Conservation (phyloP, 2,888 invertebrate species). For the Lottia scabra region DNA sequence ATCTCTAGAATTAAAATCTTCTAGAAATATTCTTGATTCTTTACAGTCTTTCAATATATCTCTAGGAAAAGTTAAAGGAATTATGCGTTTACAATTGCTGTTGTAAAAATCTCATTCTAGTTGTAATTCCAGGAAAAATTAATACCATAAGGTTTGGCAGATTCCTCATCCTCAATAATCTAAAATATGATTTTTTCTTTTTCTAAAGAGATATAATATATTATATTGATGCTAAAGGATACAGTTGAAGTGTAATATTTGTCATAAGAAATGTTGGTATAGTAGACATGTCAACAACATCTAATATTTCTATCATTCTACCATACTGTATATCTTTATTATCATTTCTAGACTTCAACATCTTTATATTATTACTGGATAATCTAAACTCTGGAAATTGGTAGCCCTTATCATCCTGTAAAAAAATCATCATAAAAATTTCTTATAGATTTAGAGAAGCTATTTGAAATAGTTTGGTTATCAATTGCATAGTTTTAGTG, state of each 20-base stretch:
- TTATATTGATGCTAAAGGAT: slow-evolving; percentile 33
- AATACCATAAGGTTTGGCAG: too few species aligned
- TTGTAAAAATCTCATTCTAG: too few species aligned
- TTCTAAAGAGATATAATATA: too few species aligned
- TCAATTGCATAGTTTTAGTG: too few species aligned
- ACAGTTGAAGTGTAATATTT: slow-evolving; percentile 39
- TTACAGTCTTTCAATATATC: not conserved
- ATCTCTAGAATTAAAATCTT: too few species aligned
- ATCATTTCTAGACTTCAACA: slow-evolving; percentile 3
- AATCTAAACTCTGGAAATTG: slow-evolving; percentile 18
- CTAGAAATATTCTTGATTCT: not conserved
- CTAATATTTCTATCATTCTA: slow-evolving; percentile 47
- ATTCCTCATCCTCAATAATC: too few species aligned
- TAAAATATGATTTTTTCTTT: too few species aligned
- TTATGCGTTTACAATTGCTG: too few species aligned
- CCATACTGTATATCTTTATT: slow-evolving; percentile 27
- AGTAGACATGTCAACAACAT: slow-evolving; percentile 43
- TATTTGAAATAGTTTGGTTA: too few species aligned
- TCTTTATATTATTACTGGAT: slow-evolving; percentile 11
- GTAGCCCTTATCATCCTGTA: slow-evolving; percentile 24
- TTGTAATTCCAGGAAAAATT: too few species aligned
- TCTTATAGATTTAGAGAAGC: not conserved
- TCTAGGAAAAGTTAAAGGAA: not conserved
- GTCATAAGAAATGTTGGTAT: slow-evolving; percentile 42
- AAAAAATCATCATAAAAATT: not conserved